Evolutionary conservation across 2,113 vertebrate species (phyloP), one percentile per base, ranked within the genome.

Genomic region (Recurvirostra avosetta): DNA sequence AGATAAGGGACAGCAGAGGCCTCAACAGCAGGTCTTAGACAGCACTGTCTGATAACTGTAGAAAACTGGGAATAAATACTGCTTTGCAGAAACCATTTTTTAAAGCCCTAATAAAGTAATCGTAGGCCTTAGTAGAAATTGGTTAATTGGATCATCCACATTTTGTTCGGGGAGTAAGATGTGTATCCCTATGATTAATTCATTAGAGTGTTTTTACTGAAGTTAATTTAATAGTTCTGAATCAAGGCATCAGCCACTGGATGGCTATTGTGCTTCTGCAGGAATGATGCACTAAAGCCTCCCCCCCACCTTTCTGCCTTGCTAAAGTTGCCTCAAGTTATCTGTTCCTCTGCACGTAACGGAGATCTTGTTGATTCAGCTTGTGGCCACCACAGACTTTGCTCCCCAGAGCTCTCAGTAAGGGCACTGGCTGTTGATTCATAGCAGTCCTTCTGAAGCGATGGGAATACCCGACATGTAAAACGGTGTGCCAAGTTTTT

Each of bases 1-100:
- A 97, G 94, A 97, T 96, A 96, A 97, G 85, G 94, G 94, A 95
- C 91, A 96, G 76, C 26, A 82, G 45, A 87, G 65, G 61, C 63
- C 85, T 95, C 95, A 88, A 55, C 36, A 49, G 91, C 79, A 65
- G 78, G 66, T 78, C 88, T 96, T 70, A 95, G 90, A 88, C 79
- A 88, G 71, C 86, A 56, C 88, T 84, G 94, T 74, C 96, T 89
- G 83, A 95, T 98, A 96, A 96, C 82, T 90, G 53, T 67, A 94
- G 86, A 86, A 88, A 95, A 88, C 75, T 85, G 92, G 84, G 94
- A 97, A 95, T 97, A 97, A 94, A 81, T 72, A 94, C 26, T 47
- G 43, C 86, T 90, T 93, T 90, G 74, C 80, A 96, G 90, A 88
- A 93, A 82, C 26, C 63, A 68, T 95, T 94, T 95, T 94, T 95